Conservation (phyloP, 2,113 vertebrate species). For the Microtus ochrogaster region DNA sequence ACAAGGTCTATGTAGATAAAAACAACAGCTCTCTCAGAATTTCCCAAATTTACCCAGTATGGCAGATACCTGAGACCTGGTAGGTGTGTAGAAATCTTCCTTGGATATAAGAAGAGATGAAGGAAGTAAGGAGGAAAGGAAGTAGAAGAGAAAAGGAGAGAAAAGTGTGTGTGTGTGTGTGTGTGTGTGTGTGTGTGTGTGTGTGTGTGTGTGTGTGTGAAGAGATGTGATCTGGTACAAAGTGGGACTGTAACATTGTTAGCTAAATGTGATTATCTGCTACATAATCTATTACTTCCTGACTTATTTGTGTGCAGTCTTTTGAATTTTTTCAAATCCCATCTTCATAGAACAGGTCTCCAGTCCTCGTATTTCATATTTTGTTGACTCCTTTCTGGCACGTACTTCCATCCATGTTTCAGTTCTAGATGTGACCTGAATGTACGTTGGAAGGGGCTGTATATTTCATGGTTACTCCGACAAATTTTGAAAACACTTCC, state of each 20-base stretch:
- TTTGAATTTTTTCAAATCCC: not conserved
- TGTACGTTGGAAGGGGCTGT: slow-evolving; percentile 1
- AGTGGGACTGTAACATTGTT: not conserved
- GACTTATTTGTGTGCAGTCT: not conserved
- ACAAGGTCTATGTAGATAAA: not conserved
- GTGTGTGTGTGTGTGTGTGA: rapidly evolving
- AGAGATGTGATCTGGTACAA: not conserved
- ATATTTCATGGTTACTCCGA: not conserved
- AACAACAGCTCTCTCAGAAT: not conserved
- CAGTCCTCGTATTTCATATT: slow-evolving; percentile 38
- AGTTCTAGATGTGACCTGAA: slow-evolving; percentile 42
- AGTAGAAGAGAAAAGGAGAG: rapidly evolving
- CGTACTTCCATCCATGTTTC: slow-evolving; percentile 44
- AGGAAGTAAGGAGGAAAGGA: too few species aligned
- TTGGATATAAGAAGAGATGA: not conserved
- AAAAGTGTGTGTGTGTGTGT: not conserved
- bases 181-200: not conserved
- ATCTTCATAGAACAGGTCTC: not conserved
- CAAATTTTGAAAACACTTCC: slow-evolving; percentile 27
- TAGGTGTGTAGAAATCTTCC: not conserved
- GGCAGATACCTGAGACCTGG: not conserved
- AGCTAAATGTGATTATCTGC: not conserved
- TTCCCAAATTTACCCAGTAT: not conserved
- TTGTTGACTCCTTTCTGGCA: slow-evolving; percentile 40
- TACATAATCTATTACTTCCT: not conserved